Base-by-base conservation (phyloP, 2,888 invertebrate species). In the Volucella zonaria region DNA sequence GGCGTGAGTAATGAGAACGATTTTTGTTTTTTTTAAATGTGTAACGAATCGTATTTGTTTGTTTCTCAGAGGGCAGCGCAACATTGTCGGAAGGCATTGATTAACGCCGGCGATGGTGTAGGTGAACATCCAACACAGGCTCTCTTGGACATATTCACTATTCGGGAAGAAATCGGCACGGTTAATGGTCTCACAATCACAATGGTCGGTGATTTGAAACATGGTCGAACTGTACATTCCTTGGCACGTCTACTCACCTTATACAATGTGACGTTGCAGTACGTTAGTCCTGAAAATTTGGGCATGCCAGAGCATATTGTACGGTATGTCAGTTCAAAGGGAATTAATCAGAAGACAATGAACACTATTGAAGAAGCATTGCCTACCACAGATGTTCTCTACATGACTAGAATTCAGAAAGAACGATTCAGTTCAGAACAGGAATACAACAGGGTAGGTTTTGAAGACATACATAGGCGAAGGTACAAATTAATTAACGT, bases 61-160 rank as follows among this genome's bases (percentile, higher is more conserved):
- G 45, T 49, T 45, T 43, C 14, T 15, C 43, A 97, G 97, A 94
- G 95, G 88, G 98, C 97, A 0, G 95, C 98, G 0, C 94, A 95
- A 14, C 95, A 95, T 80, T 96, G 96, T 87, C 94, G 96, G 1
- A 98, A 97, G 89, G 98, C 99, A 0, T 92, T 99, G n/a, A 95
- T 99, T 67, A 99, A 99, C 93, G 99, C 98, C 11, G 99, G 99
- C 1, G 99, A 99, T 92, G 99, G 99, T 9, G 94, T 97, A 0
- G 98, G 98, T 0, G 98, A 99, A 91, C 98, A 99, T 92, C 99
- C 99, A 0, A 98, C 98, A 0, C 99, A 99, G 93, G 99, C 99
- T 0, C 93, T 99, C 12, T 93, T 99, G 10, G 99, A 99, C 90
- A 95, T 99, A 3, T 99, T 99, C 90, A 99, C 99, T 6, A 99